Percentiles rank a stretch among this genome's conserved stretches.
Conservation (phyloP, 2,113 vertebrate species). For the Cervus canadensis region DNA sequence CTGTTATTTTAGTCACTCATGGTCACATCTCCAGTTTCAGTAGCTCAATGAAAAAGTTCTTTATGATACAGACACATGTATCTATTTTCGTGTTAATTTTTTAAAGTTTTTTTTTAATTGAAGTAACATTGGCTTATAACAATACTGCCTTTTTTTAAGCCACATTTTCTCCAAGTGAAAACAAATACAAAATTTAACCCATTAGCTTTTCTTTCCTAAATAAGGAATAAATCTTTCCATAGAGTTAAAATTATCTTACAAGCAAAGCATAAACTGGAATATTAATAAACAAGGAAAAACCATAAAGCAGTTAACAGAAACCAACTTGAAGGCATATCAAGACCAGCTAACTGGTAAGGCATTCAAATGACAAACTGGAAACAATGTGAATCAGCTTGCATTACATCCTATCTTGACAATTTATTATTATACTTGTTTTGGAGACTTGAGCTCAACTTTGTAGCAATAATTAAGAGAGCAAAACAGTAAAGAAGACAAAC, state of each 20-base stretch:
- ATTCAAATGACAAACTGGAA: neutral
- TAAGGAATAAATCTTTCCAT: neutral
- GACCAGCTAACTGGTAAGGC: neutral
- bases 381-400: neutral
- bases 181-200: slow-evolving; percentile 17
- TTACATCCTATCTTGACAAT: neutral
- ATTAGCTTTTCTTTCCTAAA: neutral
- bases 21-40: neutral
- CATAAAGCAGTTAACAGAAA: neutral
- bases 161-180: slow-evolving; percentile 4
- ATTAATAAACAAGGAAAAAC: neutral
- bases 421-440: neutral
- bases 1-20: neutral
- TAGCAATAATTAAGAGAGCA: neutral
- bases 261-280: neutral
- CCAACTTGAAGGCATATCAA: neutral
- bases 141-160: neutral
- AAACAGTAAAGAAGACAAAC: neutral
- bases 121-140: neutral
- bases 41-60: neutral
- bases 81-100: neutral
- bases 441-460: neutral
- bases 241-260: neutral
- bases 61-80: neutral
- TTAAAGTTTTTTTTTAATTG: neutral